Evolutionary conservation across 2,113 vertebrate species (phyloP).

Genomic region (Glareola pratincola): DNA sequence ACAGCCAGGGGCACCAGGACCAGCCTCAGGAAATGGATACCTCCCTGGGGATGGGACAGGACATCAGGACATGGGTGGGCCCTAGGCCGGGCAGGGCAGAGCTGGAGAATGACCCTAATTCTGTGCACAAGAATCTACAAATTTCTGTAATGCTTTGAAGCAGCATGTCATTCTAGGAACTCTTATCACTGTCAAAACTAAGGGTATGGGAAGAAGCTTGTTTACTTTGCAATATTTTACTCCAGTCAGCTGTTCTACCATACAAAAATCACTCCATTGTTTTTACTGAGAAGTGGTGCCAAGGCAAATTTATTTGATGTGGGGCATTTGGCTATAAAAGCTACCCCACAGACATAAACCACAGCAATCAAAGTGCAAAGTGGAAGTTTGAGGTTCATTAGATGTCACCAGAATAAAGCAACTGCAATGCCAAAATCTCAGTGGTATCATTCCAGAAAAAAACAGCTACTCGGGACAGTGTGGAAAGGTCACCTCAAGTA

Average conservation of each 20-base stretch:
- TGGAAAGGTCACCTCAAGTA: not conserved
- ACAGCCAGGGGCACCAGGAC: rapidly evolving
- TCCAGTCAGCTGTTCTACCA: not conserved
- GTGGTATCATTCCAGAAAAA: not conserved
- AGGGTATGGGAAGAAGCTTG: not conserved
- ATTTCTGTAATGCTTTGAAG: not conserved
- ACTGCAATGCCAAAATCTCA: not conserved
- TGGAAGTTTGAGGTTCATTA: not conserved
- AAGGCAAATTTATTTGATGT: not conserved
- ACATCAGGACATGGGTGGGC: rapidly evolving
- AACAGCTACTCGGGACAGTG: not conserved
- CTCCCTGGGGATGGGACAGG: rapidly evolving
- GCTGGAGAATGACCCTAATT: not conserved
- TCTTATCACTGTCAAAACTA: not conserved
- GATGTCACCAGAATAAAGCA: not conserved
- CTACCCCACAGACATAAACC: not conserved
- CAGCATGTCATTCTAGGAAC: not conserved
- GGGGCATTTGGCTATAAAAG: not conserved
- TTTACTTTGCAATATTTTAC: not conserved
- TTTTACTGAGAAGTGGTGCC: not conserved
- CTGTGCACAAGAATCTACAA: not conserved
- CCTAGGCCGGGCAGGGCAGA: not conserved
- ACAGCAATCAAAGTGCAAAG: not conserved
- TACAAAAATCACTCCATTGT: not conserved
- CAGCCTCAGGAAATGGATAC: not conserved